Evolutionary conservation across 2,888 invertebrate species (phyloP), one percentile per base, ranked within the genome.

Genomic region (Stenoptilia bipunctidactyla): DNA sequence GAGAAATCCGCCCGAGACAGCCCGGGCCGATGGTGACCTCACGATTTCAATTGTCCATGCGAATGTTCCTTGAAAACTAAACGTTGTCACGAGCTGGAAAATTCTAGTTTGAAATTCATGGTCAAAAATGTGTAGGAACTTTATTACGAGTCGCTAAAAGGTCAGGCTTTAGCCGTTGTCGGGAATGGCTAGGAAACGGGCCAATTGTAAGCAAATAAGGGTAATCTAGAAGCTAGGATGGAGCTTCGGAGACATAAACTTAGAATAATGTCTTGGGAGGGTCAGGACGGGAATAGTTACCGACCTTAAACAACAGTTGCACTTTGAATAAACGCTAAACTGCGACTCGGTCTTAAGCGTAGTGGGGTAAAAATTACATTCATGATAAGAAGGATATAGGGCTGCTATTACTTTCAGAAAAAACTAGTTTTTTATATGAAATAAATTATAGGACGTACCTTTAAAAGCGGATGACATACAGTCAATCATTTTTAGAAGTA

Each of bases 11-110:
- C 73, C 67, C 65, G 67, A 73, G 71, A 69, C 69, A 65, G 73
- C 66, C 69, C n/a, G 64, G 67, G 71, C 66, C 73, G 68, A 68
- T 65, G 74, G 59, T 79, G 82, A 80, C 80, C 80, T 82, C 82
- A 82, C 82, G 82, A 75, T 79, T 82, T 74, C 80, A 76, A 80
- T 79, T 79, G 80, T 79, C 80, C 79, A 76, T 75, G 75, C 73
- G 61, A 79, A 77, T 77, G 76, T 77, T 76, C 71, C 65, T 63
- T 60, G 65, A 63, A 68, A 69, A 72, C 69, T 70, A 71, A 79
- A 73, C 76, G 74, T 72, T 77, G 77, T 77, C 80, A 73, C 75
- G 77, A 69, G 61, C 63, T 20, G 20, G 4, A 20, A 63, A 69
- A 62, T 34, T 67, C 70, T 30, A 30, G 30, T 9, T 12, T 9